Base-by-base conservation (phyloP, 2,113 vertebrate genomes). In the Nyctereutes procyonoides region DNA sequence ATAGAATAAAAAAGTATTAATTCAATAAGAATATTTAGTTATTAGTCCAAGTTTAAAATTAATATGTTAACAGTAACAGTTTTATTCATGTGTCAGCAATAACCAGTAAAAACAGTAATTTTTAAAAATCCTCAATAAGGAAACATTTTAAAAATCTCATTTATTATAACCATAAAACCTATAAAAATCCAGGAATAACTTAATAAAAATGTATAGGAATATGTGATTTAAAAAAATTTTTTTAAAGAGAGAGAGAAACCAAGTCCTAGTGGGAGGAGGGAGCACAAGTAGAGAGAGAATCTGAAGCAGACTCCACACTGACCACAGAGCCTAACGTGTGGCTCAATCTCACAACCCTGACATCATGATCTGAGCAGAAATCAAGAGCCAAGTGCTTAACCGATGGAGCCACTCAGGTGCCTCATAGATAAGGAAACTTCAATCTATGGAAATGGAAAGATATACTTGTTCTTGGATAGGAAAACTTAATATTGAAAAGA, bases 181-280 rank as follows among this genome's bases (percentile, higher is more conserved):
- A 24, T 76, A 77, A 76, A 51, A 89, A 93, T 24, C 8, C 71
- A 95, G 73, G 30, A 95, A 95, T 85, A 89, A 89, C 14, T 88
- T 67, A 38, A 62, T 55, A 84, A 92, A 92, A 71, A 93, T 48
- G 43, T 88, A 55, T 20, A 84, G 53, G n/a, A 48, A 60, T 67
- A 55, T 56, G 20, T 32, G 9, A 43, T 43, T 43, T 7, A 43
- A 43, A 43, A 43, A 6, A 43, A 1, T 1, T 43, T 43, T 43
- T 43, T 43, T 43, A 43, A 4, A 43, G 43, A 43, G 6, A 43
- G 43, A 43, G 43, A 43, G 43, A 43, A 43, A 43, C 43, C 43
- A 43, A 43, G 43, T 43, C 43, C 43, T 43, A 43, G 43, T 43
- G 43, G 43, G 43, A 43, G 43, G 6, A 43, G 43, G 43, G 43